Evolutionary conservation across 2,888 invertebrate genomes (phyloP), one percentile per base, ranked within the genome.

Genomic region (Clostera curtula): DNA sequence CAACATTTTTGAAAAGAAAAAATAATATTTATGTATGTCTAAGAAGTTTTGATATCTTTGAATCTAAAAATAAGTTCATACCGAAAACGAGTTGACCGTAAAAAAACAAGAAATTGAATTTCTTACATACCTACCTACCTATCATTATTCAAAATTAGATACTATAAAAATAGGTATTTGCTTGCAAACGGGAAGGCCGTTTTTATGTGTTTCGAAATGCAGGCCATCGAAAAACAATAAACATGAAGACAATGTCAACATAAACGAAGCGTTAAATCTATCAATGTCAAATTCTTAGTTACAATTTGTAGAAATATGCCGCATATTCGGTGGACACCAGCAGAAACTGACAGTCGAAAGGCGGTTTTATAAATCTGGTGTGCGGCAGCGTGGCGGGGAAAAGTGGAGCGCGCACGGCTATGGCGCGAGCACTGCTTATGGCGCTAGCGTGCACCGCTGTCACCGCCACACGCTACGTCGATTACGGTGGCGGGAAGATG

Each of bases 221-320:
- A 23, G 23, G 23, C 23, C 23, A 20, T 6, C n/a, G 3, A 19
- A 9, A 5, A 20, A n/a, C 10, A 8, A 21, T 10, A 20, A 12
- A 30, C 48, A 29, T 11, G 10, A 10, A 8, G 8, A 11, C 27
- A 32, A 40, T 36, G 38, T 39, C 43, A 41, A 24, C 24, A 29
- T 29, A 34, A 26, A 36, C 33, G 32, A 35, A 37, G 23, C 41
- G 27, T 29, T 36, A 29, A 37, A 38, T 44, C 31, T 31, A 42
- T 51, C 42, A 53, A 56, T 64, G 73, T 72, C 76, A 79, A 79
- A 79, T 74, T 77, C 54, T 35, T 57, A 72, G 77, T 79, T 58
- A 42, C 46, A 55, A 46, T 19, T 51, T 52, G 43, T 36, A 43
- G 52, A 62, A 68, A 56, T 55, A 69, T 74, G 72, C 55, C 46